Evolutionary conservation across 2,888 invertebrate species (phyloP).

Genomic region (Tryphoninae sp.): DNA sequence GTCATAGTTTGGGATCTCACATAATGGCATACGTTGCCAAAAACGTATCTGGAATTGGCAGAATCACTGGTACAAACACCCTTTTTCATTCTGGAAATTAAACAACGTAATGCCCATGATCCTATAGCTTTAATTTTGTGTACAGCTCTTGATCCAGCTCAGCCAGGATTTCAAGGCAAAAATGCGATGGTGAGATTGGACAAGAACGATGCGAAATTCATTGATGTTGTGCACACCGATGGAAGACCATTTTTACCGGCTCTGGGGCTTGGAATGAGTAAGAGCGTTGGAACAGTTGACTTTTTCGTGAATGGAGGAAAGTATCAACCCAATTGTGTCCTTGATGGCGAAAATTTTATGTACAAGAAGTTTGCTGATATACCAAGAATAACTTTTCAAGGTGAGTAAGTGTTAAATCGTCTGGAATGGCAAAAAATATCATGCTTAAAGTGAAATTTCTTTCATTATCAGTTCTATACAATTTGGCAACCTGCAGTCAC

Average conservation of each 20-base stretch:
- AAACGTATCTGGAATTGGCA: constrained; percentile 72
- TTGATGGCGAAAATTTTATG: constrained; percentile 65
- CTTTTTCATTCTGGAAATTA: not conserved
- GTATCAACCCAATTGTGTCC: constrained; percentile 80
- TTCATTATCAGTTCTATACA: constrained; percentile 66
- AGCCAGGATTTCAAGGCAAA: constrained; percentile 79
- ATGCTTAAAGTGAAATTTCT: not conserved
- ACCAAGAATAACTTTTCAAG: constrained; percentile 71
- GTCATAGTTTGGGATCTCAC: constrained; percentile 78
- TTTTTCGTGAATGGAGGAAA: constrained; percentile 82
- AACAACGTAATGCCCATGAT: constrained; percentile 1
- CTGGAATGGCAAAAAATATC: not conserved
- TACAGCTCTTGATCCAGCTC: constrained; percentile 80
- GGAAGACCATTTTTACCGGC: constrained; percentile 74
- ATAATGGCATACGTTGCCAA: constrained; percentile 76
- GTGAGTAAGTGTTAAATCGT: constrained; percentile 62
- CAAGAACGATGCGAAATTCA: constrained; percentile 76
- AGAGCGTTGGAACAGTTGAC: constrained; percentile 79
- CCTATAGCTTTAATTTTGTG: not conserved
- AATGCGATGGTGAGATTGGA: constrained; percentile 76
- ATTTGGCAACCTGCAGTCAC: constrained; percentile 71
- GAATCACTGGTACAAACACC: constrained; percentile 82
- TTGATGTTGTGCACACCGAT: constrained; percentile 80
- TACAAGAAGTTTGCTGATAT: constrained; percentile 70
- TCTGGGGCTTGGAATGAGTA: constrained; percentile 75